Evolutionary conservation across 2,113 vertebrate genomes (phyloP), one percentile per base, ranked within the genome.

Genomic region (Pelusios castaneus): DNA sequence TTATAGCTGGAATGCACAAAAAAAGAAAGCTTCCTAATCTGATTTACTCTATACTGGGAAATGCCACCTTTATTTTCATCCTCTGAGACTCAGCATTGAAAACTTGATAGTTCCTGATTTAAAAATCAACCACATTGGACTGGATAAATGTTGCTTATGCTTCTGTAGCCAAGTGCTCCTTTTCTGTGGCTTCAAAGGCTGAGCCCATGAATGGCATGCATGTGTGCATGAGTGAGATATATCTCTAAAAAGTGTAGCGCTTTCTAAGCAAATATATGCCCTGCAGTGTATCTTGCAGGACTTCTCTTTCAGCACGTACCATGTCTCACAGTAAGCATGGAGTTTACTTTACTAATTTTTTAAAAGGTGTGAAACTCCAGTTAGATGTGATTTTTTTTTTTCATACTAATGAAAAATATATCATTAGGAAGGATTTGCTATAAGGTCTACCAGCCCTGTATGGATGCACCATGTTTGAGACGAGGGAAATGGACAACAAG

Each of bases 1-100:
- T 88, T 85, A 58, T 82, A 95, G n/a, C 85, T 94, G 82, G 55
- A 89, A 94, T 80, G 55, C 79, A 67, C 56, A 85, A 89, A 67
- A 67, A 67, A 51, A 63, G 22, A 47, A 54, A 88, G 43, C 83
- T 80, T 67, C 41, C 41, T 90, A 82, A 95, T 95, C n/a, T 90
- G 73, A 78, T 89, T 94, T 92, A 58, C 9, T 70, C 63, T 70
- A 17, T 70, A 22, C 75, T 89, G 89, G 31, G 58, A 95, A 96
- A 92, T 56, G 73, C 88, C 92, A 85, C 82, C 63, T 93, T 94
- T 92, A 47, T 95, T 97, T 94, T 95, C 80, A 52, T 86, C 75
- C 51, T 94, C 29, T 2, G 7, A 93, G 92, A 82, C 54, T 91
- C 49, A 77, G 0, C 93, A 91, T 63, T 93, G 93, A 94, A 91